These are phyloP conservation scores for Hyposoter dolosus DNA, from an alignment of 2,888 invertebrate genomes.

Conservation along the genomic window DNA sequence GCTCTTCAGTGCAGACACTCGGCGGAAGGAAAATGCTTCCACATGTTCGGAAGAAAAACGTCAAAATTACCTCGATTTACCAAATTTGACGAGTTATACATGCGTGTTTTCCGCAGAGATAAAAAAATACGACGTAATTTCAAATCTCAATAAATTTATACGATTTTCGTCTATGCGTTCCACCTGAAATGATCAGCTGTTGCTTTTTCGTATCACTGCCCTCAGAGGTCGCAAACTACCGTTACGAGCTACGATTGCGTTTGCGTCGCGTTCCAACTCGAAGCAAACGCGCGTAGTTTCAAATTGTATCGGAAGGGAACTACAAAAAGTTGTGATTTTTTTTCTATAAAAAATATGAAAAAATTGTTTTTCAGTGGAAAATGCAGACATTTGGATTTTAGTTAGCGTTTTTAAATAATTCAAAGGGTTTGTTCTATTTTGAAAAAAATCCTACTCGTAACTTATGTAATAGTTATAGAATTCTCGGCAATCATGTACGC, in stretches of 20 bases:
- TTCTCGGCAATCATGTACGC: no score
- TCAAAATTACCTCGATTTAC: slow-evolving; percentile 48
- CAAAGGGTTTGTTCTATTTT: no score
- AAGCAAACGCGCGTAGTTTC: not conserved
- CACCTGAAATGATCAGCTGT: not conserved
- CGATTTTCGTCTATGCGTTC: not conserved
- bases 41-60: not conserved
- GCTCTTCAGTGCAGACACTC: not conserved
- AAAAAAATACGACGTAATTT: not conserved
- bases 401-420: no score
- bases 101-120: slow-evolving; percentile 5
- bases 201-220: not conserved
- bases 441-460: no score
- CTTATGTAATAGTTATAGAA: no score
- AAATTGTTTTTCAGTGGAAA: no score
- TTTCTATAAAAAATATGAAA: no score
- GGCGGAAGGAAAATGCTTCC: not conserved
- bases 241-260: slow-evolving; percentile 11
- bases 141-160: not conserved
- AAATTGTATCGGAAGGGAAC: not conserved
- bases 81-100: slow-evolving; percentile 51
- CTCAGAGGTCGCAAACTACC: slow-evolving; percentile 18
- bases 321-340: no score
- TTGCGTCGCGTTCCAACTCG: not conserved
- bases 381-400: no score